Base-by-base conservation (phyloP, 2,113 vertebrate genomes). In the Lota lota region DNA sequence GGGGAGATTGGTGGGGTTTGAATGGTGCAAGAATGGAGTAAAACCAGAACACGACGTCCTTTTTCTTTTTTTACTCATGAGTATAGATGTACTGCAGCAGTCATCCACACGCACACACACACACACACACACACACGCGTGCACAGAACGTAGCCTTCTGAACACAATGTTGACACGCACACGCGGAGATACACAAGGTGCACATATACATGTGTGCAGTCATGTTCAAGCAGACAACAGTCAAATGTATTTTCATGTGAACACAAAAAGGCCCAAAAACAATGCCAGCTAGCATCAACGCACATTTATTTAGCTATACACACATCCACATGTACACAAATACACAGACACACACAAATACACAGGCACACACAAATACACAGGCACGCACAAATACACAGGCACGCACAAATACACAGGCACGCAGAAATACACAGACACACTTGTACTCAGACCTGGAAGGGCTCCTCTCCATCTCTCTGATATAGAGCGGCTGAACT, bases 401-500 rank as follows among this genome's bases (percentile, higher is more conserved):
- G 22, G 17, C 22, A 28, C 57, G 14, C 59, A 61, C 59, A 61
- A 10, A 28, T 22, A 62, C 22, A 28, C 60, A 16, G 15, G 16
- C 22, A 62, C 66, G 59, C 36, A 68, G 61, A 58, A 54, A 58
- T 16, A 75, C 59, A 65, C 59, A 62, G 11, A 65, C 33, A 47
- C 18, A 67, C 60, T 70, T 61, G 20, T 14, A 53, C 58, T 54
- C 50, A 72, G 22, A 75, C 50, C 68, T 83, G 73, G 79, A 58
- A 63, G 40, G 74, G 73, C 78, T 75, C 68, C 77, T 80, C 80
- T 67, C 82, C 81, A 80, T 77, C 71, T 74, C 64, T 47, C 61
- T 51, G 66, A 74, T 83, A 76, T 61, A 81, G 76, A 85, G 77
- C 75, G 75, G 72, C 73, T 86, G 70, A 76, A 87, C 83, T 85